Evolutionary conservation across 2,113 vertebrate species (phyloP).

Genomic region (Elgaria multicarinata): DNA sequence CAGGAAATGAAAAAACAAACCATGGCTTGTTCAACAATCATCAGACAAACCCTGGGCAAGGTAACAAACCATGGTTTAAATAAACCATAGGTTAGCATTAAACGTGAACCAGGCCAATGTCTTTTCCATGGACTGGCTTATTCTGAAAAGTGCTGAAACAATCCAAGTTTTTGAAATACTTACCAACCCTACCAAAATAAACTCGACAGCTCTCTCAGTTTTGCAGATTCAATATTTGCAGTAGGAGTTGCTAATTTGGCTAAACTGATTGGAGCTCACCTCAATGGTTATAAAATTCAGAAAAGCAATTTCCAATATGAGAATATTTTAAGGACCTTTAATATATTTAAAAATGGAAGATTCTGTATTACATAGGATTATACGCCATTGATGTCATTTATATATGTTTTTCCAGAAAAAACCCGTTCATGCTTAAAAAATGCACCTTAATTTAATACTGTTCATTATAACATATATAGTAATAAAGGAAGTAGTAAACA

Average conservation of each 20-base stretch:
- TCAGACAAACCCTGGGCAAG: not conserved
- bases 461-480: constrained; percentile 84
- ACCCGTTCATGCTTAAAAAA: constrained; percentile 89
- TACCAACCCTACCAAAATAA: not conserved
- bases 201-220: not conserved
- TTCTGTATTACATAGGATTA: constrained; percentile 72
- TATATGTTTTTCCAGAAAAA: constrained; percentile 74
- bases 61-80: not conserved
- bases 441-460: constrained; percentile 80
- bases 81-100: too few relatives aligned
- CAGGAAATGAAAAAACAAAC: not conserved
- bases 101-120: not conserved
- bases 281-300: constrained; percentile 1
- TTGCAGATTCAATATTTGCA: not conserved
- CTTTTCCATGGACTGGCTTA: not conserved
- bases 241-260: not conserved
- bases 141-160: not conserved
- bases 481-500: constrained; percentile 80
- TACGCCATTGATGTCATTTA: constrained; percentile 64
- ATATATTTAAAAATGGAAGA: constrained; percentile 79
- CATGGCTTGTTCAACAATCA: not conserved
- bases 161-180: not conserved
- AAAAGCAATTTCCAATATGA: constrained; percentile 51
- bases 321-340: constrained; percentile 71
- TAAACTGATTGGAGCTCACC: not conserved